Evolutionary conservation across 1,140 invertebrate genomes (phyloP), one percentile per base, ranked within the genome.

Genomic region (Leptopilina clavipes): DNA sequence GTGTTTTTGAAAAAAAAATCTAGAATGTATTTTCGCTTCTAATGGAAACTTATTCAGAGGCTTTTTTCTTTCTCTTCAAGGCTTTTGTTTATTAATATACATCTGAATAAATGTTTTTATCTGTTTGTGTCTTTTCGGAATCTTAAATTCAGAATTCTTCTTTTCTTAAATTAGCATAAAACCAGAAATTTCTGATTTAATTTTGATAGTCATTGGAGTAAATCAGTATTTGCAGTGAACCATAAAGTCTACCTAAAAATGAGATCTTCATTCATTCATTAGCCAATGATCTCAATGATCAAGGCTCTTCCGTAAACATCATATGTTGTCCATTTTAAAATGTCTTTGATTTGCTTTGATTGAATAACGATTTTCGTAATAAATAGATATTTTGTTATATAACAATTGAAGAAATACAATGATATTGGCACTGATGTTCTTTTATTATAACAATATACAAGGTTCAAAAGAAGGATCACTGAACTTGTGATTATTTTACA

Each of bases 271-370:
- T 65, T 65, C 59, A 65, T 65, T 65, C 14, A 65, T 65, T 65
- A 31, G 59, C 59, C 59, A 31, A 65, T 65, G 59, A 65, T 65
- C 59, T 65, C 22, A 22, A 65, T 31, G 59, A 31, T 65, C 59
- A 65, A 65, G 59, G 59, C 59, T 31, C 25, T 65, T 65, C 59
- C 59, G 59, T 65, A 65, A 65, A 65, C 59, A 37, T 65, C 59
- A 19, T 52, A 56, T 56, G 31, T 65, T 65, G 25, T 31, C 5
- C 22, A 22, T 65, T 65, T 65, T 40, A n/a, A 65, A 31, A 31
- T 31, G 11, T 31, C 25, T 31, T 11, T 65, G 22, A 65, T 14
- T 65, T 0, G 14, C 25, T 31, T 11, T 65, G 22, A 65, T 14
- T 65, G 3, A 31, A 65, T 65, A 31, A 65, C 25, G 11, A n/a